phyloP scores from a whole-genome alignment of 2,888 invertebrate genomes.

The Thecocarcelia acutangulata region DNA sequence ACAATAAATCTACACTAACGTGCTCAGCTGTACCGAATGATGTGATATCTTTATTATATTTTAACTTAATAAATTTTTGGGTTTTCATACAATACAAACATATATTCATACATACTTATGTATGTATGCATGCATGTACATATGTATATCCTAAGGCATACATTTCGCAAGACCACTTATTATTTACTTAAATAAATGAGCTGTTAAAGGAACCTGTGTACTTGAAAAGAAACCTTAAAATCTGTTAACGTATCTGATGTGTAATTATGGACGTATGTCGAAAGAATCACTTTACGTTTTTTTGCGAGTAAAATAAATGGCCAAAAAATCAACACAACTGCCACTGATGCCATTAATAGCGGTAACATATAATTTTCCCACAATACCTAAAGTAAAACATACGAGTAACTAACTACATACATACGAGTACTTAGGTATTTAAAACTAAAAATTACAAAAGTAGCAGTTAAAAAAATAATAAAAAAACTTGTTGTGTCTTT shows the following conservation, averaged over 20 bases:
- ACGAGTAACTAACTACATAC: background rate
- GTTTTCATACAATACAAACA: no score
- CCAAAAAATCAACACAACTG: background rate
- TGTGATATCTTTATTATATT: no score
- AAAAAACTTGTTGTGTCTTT: constrained; percentile 9
- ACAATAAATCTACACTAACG: no score
- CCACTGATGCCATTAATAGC: constrained; percentile 7
- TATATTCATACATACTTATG: no score
- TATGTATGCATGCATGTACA: no score
- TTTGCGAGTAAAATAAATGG: background rate
- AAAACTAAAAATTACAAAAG: constrained; percentile 4
- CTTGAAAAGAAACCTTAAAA: background rate
- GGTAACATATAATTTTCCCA: constrained; percentile 17
- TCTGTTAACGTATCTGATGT: constrained; percentile 5
- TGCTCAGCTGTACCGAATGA: no score
- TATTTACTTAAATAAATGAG: constrained; percentile 9
- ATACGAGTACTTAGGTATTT: no score
- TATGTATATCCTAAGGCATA: background rate
- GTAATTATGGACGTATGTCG: background rate
- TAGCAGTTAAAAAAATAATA: background rate
- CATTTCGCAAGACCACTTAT: constrained; percentile 6
- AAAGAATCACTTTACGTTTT: background rate
- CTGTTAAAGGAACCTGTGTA: background rate
- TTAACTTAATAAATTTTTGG: no score
- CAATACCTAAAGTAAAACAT: background rate